Conservation (phyloP, 2,113 vertebrate genomes). For the Carassius gibelio region DNA sequence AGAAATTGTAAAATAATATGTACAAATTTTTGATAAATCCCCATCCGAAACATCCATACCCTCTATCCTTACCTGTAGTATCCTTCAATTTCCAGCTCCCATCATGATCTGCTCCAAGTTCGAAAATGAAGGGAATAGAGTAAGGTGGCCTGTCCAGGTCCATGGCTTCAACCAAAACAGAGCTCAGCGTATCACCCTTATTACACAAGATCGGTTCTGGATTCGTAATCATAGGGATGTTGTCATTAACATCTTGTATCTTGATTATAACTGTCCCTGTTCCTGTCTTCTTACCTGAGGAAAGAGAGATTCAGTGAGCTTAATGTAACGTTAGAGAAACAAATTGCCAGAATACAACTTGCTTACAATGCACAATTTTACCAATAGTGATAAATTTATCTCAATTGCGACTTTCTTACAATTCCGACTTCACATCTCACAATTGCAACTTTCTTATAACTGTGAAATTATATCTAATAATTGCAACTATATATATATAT, state of each 20-base stretch:
- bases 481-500: neutral
- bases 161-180: slow-evolving; percentile 60
- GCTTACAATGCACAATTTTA: neutral
- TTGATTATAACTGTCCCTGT: slow-evolving; percentile 79
- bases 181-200: slow-evolving; percentile 60
- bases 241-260: slow-evolving; percentile 78
- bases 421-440: neutral
- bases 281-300: slow-evolving; percentile 78
- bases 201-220: slow-evolving; percentile 67
- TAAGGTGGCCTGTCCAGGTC: slow-evolving; percentile 74
- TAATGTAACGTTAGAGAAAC: neutral
- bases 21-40: neutral
- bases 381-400: neutral
- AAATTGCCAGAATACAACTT: neutral
- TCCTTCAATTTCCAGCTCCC: slow-evolving; percentile 71
- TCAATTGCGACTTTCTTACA: neutral
- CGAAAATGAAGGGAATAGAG: slow-evolving; percentile 75
- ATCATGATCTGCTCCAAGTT: slow-evolving; percentile 55
- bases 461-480: neutral
- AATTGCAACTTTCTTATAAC: neutral
- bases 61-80: slow-evolving; percentile 68
- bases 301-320: neutral
- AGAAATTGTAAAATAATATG: neutral
- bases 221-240: slow-evolving; percentile 66
- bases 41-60: neutral